Evolutionary conservation across 2,797 vertebrate species (phyloP).

Genomic region (Ciconia nigra): DNA sequence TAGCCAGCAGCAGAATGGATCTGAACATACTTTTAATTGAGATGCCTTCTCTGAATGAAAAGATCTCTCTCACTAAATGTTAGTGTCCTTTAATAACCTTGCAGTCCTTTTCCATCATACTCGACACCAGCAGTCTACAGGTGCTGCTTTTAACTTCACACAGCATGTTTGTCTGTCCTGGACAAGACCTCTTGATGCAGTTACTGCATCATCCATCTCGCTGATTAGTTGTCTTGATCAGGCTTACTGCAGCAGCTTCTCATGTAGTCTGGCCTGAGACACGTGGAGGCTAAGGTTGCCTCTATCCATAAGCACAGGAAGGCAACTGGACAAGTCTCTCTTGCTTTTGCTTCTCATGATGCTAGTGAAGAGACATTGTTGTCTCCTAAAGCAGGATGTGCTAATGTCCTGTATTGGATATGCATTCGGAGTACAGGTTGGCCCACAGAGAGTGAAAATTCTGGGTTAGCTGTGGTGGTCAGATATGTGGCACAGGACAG

Average conservation of each 20-base stretch:
- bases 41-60: neutral
- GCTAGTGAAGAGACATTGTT: neutral
- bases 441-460: neutral
- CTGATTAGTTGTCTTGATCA: neutral
- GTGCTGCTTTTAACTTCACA: neutral
- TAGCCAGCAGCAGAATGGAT: neutral
- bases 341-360: neutral
- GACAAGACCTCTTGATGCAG: neutral
- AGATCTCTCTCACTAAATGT: conserved; percentile 16
- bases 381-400: neutral
- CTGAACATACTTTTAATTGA: neutral
- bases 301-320: neutral
- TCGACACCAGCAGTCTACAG: neutral
- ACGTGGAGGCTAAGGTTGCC: neutral
- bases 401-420: neutral
- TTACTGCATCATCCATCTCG: neutral
- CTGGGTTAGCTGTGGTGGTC: neutral
- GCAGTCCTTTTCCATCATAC: neutral
- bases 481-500: neutral
- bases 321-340: neutral
- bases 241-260: neutral
- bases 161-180: neutral
- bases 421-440: neutral
- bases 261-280: neutral
- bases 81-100: neutral